These are phyloP conservation scores for Trachymyrmex septentrionalis DNA, from an alignment of 1,140 invertebrate genomes.

Conservation along the genomic window DNA sequence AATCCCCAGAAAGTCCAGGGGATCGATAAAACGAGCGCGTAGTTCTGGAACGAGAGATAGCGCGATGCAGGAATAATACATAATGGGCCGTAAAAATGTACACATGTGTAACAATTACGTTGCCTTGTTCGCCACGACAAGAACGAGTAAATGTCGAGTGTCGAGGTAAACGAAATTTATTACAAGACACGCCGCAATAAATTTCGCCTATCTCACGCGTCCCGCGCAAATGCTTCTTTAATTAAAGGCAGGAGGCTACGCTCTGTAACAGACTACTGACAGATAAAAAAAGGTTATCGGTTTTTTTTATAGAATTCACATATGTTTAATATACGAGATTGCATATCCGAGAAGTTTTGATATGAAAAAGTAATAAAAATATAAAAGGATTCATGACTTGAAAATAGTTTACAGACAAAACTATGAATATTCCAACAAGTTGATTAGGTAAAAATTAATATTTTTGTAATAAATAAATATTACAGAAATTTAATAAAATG, in stretches of 20 bases:
- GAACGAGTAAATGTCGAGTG: constrained; percentile 66
- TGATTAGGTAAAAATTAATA: background rate
- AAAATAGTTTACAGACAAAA: background rate
- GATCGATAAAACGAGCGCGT: constrained; percentile 65
- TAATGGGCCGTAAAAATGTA: constrained; percentile 64
- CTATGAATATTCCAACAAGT: background rate
- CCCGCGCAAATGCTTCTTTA: constrained; percentile 70
- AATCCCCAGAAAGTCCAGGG: constrained; percentile 17
- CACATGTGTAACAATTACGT: constrained; percentile 72
- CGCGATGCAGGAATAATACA: constrained; percentile 54
- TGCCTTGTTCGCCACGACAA: constrained; percentile 25
- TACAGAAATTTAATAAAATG: background rate
- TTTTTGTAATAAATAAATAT: background rate
- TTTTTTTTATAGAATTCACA: background rate
- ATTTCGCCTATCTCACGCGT: constrained; percentile 70
- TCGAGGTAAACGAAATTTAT: constrained; percentile 72
- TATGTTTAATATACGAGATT: background rate
- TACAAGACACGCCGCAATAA: constrained; percentile 69
- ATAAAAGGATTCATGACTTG: background rate
- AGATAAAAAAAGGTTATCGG: constrained; percentile 55
- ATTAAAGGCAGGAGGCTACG: constrained; percentile 71
- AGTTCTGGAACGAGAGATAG: constrained; percentile 60
- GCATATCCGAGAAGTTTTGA: background rate
- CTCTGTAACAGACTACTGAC: constrained; percentile 62
- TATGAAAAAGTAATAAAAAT: background rate